Percentiles rank a stretch among this genome's conserved stretches.
Conservation (phyloP, 1,140 invertebrate genomes). For the Cecropterus lyciades region DNA sequence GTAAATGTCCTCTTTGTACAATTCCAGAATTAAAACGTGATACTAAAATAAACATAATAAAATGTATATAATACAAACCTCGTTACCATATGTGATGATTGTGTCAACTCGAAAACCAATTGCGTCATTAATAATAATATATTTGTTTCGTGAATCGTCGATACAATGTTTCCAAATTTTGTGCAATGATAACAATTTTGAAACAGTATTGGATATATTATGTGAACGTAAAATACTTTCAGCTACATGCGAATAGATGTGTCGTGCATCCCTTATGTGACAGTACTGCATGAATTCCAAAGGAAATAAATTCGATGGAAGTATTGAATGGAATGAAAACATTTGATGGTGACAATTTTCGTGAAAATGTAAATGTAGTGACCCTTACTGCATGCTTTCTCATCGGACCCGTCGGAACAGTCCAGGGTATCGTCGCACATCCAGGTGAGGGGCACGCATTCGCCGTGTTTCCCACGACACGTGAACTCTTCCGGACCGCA, state of each 20-base stretch:
- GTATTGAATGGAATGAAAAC: no score
- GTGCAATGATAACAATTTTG: no score
- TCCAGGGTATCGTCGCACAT: slow-evolving; percentile 95
- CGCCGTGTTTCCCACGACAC: slow-evolving; percentile 90
- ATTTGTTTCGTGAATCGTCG: no score
- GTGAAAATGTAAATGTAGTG: slow-evolving; percentile 28
- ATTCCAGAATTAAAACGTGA: not conserved
- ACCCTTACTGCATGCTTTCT: slow-evolving; percentile 94
- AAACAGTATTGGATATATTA: no score
- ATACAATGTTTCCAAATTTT: no score
- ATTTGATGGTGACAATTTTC: not conserved
- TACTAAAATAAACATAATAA: not conserved
- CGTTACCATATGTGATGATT: slow-evolving; percentile 4
- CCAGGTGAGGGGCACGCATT: slow-evolving; percentile 95
- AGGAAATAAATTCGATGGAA: no score
- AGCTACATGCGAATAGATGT: no score
- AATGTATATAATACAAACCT: slow-evolving; percentile 12
- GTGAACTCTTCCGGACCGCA: slow-evolving; percentile 95
- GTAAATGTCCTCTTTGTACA: slow-evolving; percentile 7
- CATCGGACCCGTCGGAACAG: slow-evolving; percentile 95
- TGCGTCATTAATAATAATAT: slow-evolving; percentile 1
- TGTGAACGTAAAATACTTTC: no score
- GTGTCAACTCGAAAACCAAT: slow-evolving; percentile 7
- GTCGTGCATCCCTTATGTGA: no score
- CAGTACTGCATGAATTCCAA: no score